A percentile compares a stretch with the other conserved stretches of the same genome.
phyloP scores from a whole-genome alignment of 2,113 vertebrate species.

The Neodontobutis hainanensis region DNA sequence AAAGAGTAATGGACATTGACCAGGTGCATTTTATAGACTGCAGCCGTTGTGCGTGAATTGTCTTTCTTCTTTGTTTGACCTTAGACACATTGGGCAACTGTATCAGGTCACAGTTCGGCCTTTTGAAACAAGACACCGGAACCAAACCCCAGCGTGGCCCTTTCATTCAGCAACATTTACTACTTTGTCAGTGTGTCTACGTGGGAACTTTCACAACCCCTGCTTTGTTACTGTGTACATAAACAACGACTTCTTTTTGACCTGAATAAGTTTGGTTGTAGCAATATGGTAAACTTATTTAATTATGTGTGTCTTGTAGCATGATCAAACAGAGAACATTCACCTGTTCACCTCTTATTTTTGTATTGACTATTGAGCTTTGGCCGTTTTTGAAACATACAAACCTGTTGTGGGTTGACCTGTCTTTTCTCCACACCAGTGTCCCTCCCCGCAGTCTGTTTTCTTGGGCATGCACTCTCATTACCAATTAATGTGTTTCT shows the following conservation, averaged over 20 bases:
- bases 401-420: conserved; percentile 42
- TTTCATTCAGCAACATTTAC: conserved; percentile 43
- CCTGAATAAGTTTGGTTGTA: too few species aligned
- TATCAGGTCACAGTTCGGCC: conserved; percentile 3
- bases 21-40: conserved; percentile 32
- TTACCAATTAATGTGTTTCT: conserved; percentile 8
- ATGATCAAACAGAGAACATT: conserved; percentile 64
- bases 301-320: conserved; percentile 72
- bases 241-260: background rate
- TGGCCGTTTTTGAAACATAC: too few species aligned
- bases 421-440: conserved; percentile 29
- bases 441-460: conserved; percentile 8
- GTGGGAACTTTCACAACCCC: conserved; percentile 13
- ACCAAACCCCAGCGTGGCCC: conserved; percentile 29
- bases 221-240: background rate
- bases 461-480: conserved; percentile 13
- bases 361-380: background rate
- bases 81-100: background rate
- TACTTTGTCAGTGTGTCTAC: conserved; percentile 15
- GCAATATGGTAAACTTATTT: too few species aligned
- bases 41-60: conserved; percentile 3
- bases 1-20: background rate
- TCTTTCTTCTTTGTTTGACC: conserved; percentile 8
- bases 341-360: conserved; percentile 24
- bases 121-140: conserved; percentile 48